Evolutionary conservation across 2,797 vertebrate species (phyloP), one percentile per base, ranked within the genome.

Genomic region (Amazona finschi): DNA sequence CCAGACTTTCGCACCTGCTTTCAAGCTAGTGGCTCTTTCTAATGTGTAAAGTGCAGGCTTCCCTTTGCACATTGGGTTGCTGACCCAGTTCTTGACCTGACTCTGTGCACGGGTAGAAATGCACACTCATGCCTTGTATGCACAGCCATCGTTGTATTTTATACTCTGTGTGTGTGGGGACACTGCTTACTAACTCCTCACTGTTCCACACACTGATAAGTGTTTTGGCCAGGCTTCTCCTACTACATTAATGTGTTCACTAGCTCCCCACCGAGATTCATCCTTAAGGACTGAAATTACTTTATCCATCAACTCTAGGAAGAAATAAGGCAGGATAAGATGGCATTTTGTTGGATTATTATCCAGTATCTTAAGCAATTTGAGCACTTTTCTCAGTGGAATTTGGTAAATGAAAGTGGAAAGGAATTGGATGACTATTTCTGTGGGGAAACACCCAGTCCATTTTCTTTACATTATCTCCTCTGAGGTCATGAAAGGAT

Each of bases 381-480:
- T 88, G 60, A 73, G 36, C 10, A 7, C 49, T 94, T 94, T 87
- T 57, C 60, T 64, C 11, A 7, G 46, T 50, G 15, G 69, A 43
- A 55, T 69, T 62, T 43, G 8, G 64, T 76, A 70, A 80, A 89
- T 49, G 69, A n/a, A 81, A 78, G 58, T 44, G 43, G 70, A 50
- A 67, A 92, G 75, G 69, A 70, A 31, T 33, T 46, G 67, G 41
- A 38, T 20, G 30, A 53, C 78, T 76, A 9, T 84, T 93, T 81
- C 77, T 49, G 8, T 78, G 24, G 71, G 67, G 66, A 88, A 85
- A 84, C 89, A 78, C 70, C 31, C 1, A 3, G 91, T 88, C 70
- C 66, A 66, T 92, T 94, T 95, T 93, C 85, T 86, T 69, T 31
- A 38, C 38, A 44, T 93, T 91, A 60, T 78, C 74, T 25, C 4